Base-by-base conservation (phyloP, 2,888 invertebrate genomes). In the Eretmocerus hayati region DNA sequence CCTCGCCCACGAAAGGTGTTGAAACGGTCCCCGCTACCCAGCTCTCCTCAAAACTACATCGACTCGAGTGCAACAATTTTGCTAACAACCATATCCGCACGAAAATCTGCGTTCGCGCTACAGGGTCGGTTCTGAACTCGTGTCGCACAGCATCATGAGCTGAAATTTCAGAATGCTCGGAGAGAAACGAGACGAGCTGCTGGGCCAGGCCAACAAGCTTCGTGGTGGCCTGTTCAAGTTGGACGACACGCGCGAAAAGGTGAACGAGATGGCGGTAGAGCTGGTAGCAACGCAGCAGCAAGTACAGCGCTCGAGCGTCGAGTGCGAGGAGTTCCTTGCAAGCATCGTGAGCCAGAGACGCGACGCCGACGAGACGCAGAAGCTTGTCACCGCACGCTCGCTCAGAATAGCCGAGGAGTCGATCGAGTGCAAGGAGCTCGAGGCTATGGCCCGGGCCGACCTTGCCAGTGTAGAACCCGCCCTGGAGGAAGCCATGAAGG, bases 381-480 rank as follows among this genome's bases (percentile, higher is more conserved):
- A 82, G 65, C 81, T 78, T 57, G 85, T 90, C 13, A 81, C 84
- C 1, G 81, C 83, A 26, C 80, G 84, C 58, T 83, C 84, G 56
- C 74, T 80, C 60, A 81, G 84, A 66, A 91, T 91, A 47, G 78
- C 75, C 42, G 85, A 87, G 59, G 91, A 92, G 62, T 89, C 90
- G 67, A 75, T 78, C 5, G 84, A 85, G 62, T 91, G 90, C 67
- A 83, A 87, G 71, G 81, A 82, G 64, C 76, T 92, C 64, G 90
- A 90, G 0, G 84, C 85, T 44, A 77, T 87, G 1, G 92, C 92
- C 22, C 82, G 88, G 69, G 79, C 83, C 18, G 92, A 93, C 72
- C 74, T 93, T 42, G 85, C 85, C 50, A 81, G 84, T 56, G 92
- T 90, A 3, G 82, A 93, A 80, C 93, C 92, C 0, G 90, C 90